Conservation (phyloP, 2,113 vertebrate genomes). For the Danionella cerebrum region DNA sequence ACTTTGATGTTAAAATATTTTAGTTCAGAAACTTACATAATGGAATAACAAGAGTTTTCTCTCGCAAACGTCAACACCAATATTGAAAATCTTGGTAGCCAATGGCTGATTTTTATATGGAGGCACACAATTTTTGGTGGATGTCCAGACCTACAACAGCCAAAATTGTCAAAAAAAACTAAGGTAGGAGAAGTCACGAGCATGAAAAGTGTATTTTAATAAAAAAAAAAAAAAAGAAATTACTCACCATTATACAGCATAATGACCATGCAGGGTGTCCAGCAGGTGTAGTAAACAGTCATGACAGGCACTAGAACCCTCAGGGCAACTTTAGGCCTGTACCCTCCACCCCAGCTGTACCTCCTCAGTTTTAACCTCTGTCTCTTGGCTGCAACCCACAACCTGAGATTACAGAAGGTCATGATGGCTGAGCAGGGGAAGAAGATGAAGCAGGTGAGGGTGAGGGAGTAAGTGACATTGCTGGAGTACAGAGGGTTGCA, state of each 20-base stretch:
- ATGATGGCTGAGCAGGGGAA: constrained; percentile 72
- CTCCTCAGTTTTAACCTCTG: constrained; percentile 59
- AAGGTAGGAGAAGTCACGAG: too few species aligned
- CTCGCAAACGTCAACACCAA: too few species aligned
- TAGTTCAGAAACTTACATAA: too few species aligned
- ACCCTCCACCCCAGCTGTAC: constrained; percentile 39
- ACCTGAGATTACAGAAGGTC: constrained; percentile 68
- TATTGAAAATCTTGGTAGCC: too few species aligned
- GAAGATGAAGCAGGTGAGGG: constrained; percentile 67
- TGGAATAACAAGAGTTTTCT: too few species aligned
- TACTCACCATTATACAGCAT: constrained; percentile 73
- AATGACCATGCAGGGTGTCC: constrained; percentile 71
- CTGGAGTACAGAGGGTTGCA: constrained; percentile 75
- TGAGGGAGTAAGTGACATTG: constrained; percentile 64
- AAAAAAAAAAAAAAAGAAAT: background rate
- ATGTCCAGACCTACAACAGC: too few species aligned
- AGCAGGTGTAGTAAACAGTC: constrained; percentile 73
- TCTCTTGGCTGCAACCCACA: constrained; percentile 69
- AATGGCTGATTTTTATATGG: too few species aligned
- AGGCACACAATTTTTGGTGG: too few species aligned
- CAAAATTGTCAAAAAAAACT: too few species aligned
- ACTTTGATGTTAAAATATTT: too few species aligned
- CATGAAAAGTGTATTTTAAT: too few species aligned
- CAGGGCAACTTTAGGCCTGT: constrained; percentile 60
- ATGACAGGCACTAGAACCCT: constrained; percentile 72